These are phyloP conservation scores for Falco concolor DNA, from an alignment of 2,797 vertebrate species.

Conservation along the genomic window DNA sequence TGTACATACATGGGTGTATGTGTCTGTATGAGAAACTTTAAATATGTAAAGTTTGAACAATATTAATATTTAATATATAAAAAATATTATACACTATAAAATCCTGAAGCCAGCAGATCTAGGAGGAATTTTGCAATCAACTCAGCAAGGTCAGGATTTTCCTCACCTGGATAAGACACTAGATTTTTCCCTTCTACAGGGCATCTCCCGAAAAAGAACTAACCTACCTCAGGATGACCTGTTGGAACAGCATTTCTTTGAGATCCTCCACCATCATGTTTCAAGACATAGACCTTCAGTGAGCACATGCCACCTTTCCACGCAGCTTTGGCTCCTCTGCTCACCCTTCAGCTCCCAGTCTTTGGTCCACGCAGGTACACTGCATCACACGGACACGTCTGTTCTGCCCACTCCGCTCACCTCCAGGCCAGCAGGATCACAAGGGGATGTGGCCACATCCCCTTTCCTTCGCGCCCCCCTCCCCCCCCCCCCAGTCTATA, in stretches of 20 bases:
- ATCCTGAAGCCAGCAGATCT: not conserved
- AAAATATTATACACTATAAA: not conserved
- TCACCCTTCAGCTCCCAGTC: not conserved
- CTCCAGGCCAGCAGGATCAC: not conserved
- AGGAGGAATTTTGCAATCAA: not conserved
- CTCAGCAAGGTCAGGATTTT: not conserved
- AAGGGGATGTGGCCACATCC: not conserved
- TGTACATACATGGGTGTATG: rapidly evolving
- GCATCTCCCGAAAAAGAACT: not conserved
- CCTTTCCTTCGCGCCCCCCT: not conserved
- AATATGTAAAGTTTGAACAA: not conserved
- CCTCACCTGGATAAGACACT: not conserved
- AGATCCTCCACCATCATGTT: not conserved
- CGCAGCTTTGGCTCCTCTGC: not conserved
- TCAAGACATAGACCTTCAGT: not conserved
- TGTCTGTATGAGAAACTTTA: not conserved
- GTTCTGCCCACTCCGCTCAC: not conserved
- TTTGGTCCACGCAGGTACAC: not conserved
- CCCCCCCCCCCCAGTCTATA: no score
- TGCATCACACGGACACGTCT: not conserved
- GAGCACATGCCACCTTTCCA: not conserved
- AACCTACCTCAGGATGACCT: not conserved
- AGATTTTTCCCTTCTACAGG: not conserved
- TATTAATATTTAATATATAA: no score
- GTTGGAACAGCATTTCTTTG: not conserved